Evolutionary conservation across 2,888 invertebrate species (phyloP), one percentile per base, ranked within the genome.

Genomic region (Cyclophora punctaria): DNA sequence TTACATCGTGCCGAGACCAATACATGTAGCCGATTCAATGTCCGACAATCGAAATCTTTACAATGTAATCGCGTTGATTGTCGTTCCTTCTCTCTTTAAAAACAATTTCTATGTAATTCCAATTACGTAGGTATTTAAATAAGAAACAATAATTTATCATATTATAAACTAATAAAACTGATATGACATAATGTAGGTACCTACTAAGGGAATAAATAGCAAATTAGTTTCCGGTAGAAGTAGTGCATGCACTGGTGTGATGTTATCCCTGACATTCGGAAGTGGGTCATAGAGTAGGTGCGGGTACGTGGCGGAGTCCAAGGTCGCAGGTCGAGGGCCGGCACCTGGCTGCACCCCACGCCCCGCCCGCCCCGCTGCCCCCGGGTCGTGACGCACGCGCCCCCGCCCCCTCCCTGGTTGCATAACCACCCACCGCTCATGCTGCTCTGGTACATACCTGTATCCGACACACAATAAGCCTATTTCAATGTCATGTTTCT

Each of bases 381-480:
- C 47, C 34, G 56, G 56, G 40, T 34, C 40, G 44, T 41, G 44
- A 49, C 47, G 35, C 34, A 45, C 47, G 47, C 45, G 48, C 48
- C 48, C 46, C 44, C n/a, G 37, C 37, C 41, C 35, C 45, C 41
- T 5, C 44, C 4, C 3, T 42, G 47, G 51, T 62, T 59, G 60
- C 57, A 58, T 60, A 62, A 57, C 59, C 42, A 47, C 51, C 50
- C 48, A 53, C 47, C 53, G 48, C 48, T 67, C 54, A 66, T 80
- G 62, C 51, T 59, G 51, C 55, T 75, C 78, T 75, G 63, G 74
- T 80, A 71, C 53, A 57, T 59, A 48, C 53, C 66, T 78, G 80
- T 63, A 62, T 48, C 62, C 61, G 77, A 78, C 79, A 75, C 66
- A 64, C 67, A 67, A 66, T 69, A 72, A 68, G 61, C 67, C 64